phyloP scores from a whole-genome alignment of 1,140 invertebrate species.

The Conopomorpha cramerella region DNA sequence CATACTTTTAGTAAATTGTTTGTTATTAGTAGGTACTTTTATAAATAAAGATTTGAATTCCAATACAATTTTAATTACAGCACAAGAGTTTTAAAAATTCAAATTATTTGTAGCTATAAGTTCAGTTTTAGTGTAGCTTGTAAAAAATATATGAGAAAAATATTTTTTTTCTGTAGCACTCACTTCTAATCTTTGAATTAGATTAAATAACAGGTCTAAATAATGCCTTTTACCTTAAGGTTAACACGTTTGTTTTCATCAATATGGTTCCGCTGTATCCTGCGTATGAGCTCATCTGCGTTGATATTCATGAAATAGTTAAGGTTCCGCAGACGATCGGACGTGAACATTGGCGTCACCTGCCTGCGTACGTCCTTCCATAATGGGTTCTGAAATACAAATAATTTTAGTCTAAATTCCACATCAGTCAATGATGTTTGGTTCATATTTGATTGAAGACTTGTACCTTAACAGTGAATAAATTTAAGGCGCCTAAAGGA shows the following conservation, averaged over 20 bases:
- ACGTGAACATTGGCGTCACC: constrained; percentile 32
- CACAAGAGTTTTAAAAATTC: too few relatives aligned
- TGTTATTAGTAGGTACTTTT: too few relatives aligned
- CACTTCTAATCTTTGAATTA: constrained; percentile 1
- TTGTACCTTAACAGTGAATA: constrained; percentile 35
- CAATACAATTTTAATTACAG: too few relatives aligned
- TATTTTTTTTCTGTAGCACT: too few relatives aligned
- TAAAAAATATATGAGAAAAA: constrained; percentile 5
- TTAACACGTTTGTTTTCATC: constrained; percentile 18
- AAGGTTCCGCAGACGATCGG: constrained; percentile 15
- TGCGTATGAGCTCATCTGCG: constrained; percentile 19
- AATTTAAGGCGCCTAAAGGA: constrained; percentile 31
- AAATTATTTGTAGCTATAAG: too few relatives aligned
- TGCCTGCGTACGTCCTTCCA: constrained; percentile 25
- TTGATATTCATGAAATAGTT: constrained; percentile 36
- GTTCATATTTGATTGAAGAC: background rate
- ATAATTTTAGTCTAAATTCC: constrained; percentile 1
- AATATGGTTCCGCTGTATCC: constrained; percentile 24
- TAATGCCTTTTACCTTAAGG: constrained; percentile 22
- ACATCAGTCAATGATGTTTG: constrained; percentile 1
- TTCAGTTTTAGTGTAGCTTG: too few relatives aligned
- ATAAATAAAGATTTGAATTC: too few relatives aligned
- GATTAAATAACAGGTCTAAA: background rate
- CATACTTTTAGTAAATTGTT: too few relatives aligned
- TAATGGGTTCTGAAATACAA: constrained; percentile 23